phyloP scores from a whole-genome alignment of 2,797 vertebrate genomes.

The Xenentodon cancila region DNA sequence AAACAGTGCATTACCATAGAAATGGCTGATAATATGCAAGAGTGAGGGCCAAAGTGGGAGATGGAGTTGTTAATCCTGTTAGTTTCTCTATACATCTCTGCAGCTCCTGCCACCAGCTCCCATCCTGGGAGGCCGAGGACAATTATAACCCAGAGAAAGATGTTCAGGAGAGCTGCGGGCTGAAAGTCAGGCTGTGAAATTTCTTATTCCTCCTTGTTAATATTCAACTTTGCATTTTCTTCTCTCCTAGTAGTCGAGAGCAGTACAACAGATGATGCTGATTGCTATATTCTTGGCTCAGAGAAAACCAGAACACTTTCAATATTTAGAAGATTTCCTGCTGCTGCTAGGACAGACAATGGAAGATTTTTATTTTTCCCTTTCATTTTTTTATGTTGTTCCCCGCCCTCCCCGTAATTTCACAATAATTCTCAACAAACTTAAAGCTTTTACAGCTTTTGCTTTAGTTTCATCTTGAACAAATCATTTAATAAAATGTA shows the following conservation, averaged over 20 bases:
- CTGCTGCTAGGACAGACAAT: slow-evolving; percentile 16
- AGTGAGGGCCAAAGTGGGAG: slow-evolving; percentile 59
- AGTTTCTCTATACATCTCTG: slow-evolving; percentile 58
- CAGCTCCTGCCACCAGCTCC: slow-evolving; percentile 50
- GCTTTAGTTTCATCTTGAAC: slow-evolving; percentile 16
- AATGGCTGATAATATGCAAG: slow-evolving; percentile 71
- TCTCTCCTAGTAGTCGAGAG: slow-evolving; percentile 7
- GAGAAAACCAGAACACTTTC: slow-evolving; percentile 40
- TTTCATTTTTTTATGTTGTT: too few relatives aligned
- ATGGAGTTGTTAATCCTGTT: slow-evolving; percentile 77
- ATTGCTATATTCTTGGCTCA: slow-evolving; percentile 43
- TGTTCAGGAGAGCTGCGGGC: slow-evolving; percentile 50
- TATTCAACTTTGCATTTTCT: slow-evolving; percentile 56
- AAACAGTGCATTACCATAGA: slow-evolving; percentile 80
- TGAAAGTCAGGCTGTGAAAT: slow-evolving; percentile 38
- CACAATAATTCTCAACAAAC: slow-evolving; percentile 4
- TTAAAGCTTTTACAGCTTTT: slow-evolving; percentile 6
- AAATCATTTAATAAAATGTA: slow-evolving; percentile 9
- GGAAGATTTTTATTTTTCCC: too few relatives aligned
- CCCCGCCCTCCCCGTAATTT: too few relatives aligned
- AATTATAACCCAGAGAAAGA: slow-evolving; percentile 64
- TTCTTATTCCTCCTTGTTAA: slow-evolving; percentile 50
- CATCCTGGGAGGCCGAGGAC: slow-evolving; percentile 54
- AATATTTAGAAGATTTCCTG: slow-evolving; percentile 33
- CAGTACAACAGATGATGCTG: slow-evolving; percentile 40